These are phyloP conservation scores for Scatophagus argus DNA, from an alignment of 2,113 vertebrate genomes.

Conservation along the genomic window DNA sequence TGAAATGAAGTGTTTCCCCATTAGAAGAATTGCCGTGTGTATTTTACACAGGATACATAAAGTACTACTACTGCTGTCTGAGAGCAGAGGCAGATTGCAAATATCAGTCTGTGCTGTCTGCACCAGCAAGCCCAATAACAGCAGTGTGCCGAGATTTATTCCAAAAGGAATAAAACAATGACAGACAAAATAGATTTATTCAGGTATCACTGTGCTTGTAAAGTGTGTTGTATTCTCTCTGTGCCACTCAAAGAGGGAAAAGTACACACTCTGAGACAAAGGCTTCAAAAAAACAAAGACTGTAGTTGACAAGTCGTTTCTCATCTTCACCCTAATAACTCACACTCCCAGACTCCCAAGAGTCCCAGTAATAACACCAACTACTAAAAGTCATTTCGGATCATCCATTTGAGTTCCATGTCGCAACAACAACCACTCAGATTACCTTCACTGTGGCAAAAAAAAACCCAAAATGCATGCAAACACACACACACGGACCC, in stretches of 20 bases:
- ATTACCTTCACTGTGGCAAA: neutral
- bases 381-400: slow-evolving; percentile 31
- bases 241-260: neutral
- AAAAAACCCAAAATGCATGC: neutral
- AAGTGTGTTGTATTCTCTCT: neutral
- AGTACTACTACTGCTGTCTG: neutral
- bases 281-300: slow-evolving; percentile 16
- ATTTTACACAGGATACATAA: too few species aligned
- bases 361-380: slow-evolving; percentile 6
- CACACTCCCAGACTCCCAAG: slow-evolving; percentile 13
- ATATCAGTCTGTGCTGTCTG: neutral
- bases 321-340: slow-evolving; percentile 39
- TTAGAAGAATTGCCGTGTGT: too few species aligned
- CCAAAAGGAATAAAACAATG: neutral
- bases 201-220: neutral
- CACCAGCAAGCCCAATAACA: neutral
- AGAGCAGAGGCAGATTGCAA: neutral
- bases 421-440: slow-evolving; percentile 4
- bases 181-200: slow-evolving; percentile 12
- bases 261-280: neutral
- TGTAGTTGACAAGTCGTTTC: slow-evolving; percentile 23
- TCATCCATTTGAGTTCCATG: slow-evolving; percentile 13
- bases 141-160: neutral
- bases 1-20: too few species aligned
- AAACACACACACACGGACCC: neutral